Percentiles rank a stretch among this genome's conserved stretches.
These are phyloP conservation scores for Xiphophorus maculatus DNA, from an alignment of 2,113 vertebrate genomes.

Conservation along the genomic window DNA sequence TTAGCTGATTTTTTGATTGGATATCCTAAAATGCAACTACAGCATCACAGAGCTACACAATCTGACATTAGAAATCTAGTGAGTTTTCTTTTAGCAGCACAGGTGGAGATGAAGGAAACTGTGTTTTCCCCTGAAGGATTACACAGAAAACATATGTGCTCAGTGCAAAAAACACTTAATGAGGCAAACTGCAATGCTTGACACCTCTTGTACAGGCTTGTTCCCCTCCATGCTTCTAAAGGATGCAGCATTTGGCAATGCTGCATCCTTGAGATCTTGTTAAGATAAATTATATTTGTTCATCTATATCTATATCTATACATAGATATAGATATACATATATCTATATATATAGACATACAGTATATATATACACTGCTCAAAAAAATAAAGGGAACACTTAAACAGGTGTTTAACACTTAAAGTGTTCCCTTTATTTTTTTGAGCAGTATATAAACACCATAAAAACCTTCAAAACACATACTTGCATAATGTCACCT, in stretches of 20 bases:
- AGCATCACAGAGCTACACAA: neutral
- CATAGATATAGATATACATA: too few relatives aligned
- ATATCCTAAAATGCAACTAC: neutral
- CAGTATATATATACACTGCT: too few relatives aligned
- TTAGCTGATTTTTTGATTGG: neutral
- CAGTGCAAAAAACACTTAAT: neutral
- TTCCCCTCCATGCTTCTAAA: neutral
- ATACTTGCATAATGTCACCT: too few relatives aligned
- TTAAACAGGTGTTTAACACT: too few relatives aligned
- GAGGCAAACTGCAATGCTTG: neutral
- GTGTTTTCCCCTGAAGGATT: neutral
- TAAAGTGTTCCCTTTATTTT: too few relatives aligned
- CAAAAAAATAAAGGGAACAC: too few relatives aligned
- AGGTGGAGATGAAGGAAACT: neutral
- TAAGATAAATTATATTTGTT: too few relatives aligned
- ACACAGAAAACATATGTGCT: conserved; percentile 1
- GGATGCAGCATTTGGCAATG: neutral
- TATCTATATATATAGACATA: too few relatives aligned
- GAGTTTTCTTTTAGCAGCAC: neutral
- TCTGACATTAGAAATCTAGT: neutral
- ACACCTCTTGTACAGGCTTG: neutral
- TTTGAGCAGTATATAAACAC: too few relatives aligned
- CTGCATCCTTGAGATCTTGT: too few relatives aligned
- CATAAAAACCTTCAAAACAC: too few relatives aligned
- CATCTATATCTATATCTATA: too few relatives aligned